Evolutionary conservation across 2,888 invertebrate genomes (phyloP).

Genomic region (Drepana falcataria): DNA sequence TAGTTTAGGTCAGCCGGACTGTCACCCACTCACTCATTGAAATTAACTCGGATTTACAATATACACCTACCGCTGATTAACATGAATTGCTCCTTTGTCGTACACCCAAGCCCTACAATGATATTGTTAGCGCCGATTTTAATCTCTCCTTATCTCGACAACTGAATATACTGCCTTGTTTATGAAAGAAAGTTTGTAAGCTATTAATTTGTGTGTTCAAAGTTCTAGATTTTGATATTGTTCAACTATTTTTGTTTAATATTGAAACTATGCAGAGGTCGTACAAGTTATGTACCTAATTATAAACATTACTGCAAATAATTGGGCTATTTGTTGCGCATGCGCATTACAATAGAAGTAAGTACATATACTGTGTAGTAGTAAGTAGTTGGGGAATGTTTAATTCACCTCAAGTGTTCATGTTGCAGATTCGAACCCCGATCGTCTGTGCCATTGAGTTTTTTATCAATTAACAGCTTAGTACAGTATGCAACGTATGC

Average conservation of each 20-base stretch:
- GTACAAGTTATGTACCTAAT: too few relatives aligned
- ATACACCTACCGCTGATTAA: conserved; percentile 40
- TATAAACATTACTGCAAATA: too few relatives aligned
- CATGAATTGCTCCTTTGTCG: conserved; percentile 25
- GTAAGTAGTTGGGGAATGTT: too few relatives aligned
- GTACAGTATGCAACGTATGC: too few relatives aligned
- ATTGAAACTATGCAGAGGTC: too few relatives aligned
- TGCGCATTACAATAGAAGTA: too few relatives aligned
- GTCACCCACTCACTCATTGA: conserved; percentile 60
- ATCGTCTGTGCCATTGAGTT: too few relatives aligned
- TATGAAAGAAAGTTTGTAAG: neutral
- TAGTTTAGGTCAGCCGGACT: conserved; percentile 59
- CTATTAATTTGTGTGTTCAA: neutral
- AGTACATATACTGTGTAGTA: too few relatives aligned
- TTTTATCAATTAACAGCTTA: too few relatives aligned
- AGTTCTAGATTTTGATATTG: neutral
- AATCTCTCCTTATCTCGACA: conserved; percentile 16
- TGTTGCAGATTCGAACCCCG: too few relatives aligned
- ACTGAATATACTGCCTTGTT: neutral
- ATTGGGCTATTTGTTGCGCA: too few relatives aligned
- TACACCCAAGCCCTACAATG: conserved; percentile 18
- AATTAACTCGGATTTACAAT: conserved; percentile 68
- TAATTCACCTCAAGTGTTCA: too few relatives aligned
- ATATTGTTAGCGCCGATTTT: conserved; percentile 45
- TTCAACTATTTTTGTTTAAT: neutral